Percentiles rank a stretch among this genome's conserved stretches.
Conservation (phyloP, 2,888 invertebrate genomes). For the Octodonta nipae region DNA sequence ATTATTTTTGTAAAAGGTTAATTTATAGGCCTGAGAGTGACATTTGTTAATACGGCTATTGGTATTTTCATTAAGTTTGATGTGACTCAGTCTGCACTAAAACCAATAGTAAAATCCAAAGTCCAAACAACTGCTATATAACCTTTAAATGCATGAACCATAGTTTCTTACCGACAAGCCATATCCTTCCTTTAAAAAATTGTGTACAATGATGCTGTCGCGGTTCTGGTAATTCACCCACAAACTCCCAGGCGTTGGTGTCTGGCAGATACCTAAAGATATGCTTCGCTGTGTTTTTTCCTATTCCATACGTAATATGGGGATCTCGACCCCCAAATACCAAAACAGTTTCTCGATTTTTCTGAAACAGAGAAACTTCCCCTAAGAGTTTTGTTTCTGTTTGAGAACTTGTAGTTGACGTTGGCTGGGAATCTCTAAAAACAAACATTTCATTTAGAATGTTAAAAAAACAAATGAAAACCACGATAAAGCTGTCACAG, state of each 20-base stretch:
- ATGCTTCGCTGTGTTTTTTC: constrained; percentile 48
- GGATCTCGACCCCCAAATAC: constrained; percentile 60
- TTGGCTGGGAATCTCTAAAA: too few species aligned
- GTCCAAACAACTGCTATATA: too few species aligned
- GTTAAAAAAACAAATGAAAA: too few species aligned
- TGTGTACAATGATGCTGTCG: constrained; percentile 55
- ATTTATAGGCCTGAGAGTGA: too few species aligned
- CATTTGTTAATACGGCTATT: too few species aligned
- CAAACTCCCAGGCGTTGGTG: constrained; percentile 50
- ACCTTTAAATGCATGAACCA: too few species aligned
- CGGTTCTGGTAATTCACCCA: constrained; percentile 55
- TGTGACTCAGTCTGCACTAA: too few species aligned
- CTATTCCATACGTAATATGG: constrained; percentile 42
- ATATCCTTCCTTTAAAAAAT: constrained; percentile 50
- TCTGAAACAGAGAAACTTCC: constrained; percentile 12
- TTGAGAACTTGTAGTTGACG: neutral
- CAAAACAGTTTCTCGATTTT: constrained; percentile 41
- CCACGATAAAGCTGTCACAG: too few species aligned
- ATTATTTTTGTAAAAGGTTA: too few species aligned
- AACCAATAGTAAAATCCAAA: too few species aligned
- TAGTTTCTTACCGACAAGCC: constrained; percentile 45
- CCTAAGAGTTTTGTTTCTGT: constrained; percentile 15
- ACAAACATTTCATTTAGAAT: too few species aligned
- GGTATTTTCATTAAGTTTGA: too few species aligned
- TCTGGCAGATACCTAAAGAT: constrained; percentile 47